phyloP scores from a whole-genome alignment of 1,140 invertebrate genomes.

The Ceratosolen fusciceps region DNA sequence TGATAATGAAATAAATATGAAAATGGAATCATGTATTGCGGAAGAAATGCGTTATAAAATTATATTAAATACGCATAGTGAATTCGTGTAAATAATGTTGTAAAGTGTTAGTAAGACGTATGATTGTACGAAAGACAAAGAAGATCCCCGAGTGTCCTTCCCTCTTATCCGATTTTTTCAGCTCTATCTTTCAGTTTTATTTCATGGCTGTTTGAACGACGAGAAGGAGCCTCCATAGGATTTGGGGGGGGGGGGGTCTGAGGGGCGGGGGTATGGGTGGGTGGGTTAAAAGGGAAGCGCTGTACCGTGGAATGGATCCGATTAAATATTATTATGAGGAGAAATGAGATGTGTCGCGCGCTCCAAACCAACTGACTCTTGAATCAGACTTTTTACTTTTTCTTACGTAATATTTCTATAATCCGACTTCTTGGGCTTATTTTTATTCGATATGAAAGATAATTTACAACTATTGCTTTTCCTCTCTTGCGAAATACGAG shows the following conservation, averaged over 20 bases:
- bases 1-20: no score
- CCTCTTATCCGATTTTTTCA: background rate
- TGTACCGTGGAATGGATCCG: constrained; percentile 68
- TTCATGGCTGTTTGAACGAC: background rate
- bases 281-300: constrained; percentile 65
- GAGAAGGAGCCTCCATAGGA: constrained; percentile 60
- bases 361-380: constrained; percentile 21
- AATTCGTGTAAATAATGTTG: no score
- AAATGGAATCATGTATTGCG: no score
- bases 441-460: no score
- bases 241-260: constrained; percentile 53
- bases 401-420: background rate
- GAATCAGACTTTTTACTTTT: background rate
- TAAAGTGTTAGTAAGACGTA: no score
- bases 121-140: no score
- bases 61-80: no score
- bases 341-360: constrained; percentile 53
- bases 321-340: constrained; percentile 68
- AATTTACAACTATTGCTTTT: background rate
- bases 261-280: constrained; percentile 41
- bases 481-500: no score
- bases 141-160: background rate
- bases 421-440: background rate
- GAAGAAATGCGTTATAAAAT: no score
- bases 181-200: constrained; percentile 2